These are phyloP conservation scores for Corynorhinus townsendii DNA, from an alignment of 2,113 vertebrate species.

Conservation along the genomic window DNA sequence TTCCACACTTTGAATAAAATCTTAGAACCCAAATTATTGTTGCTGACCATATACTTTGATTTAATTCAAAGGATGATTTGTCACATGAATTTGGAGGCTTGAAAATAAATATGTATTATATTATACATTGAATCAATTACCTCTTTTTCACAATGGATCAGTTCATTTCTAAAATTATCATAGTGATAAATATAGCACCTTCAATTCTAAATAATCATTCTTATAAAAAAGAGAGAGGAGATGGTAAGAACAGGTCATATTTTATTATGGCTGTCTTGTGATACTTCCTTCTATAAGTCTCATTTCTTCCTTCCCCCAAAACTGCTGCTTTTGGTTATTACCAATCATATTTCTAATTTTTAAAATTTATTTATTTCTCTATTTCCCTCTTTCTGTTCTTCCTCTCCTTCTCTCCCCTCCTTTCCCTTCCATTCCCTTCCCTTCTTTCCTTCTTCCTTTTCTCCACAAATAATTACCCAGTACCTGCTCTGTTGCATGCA, in stretches of 20 bases:
- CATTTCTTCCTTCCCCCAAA: not conserved
- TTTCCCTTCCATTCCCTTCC: accelerated
- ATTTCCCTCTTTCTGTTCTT: not conserved
- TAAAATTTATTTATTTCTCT: not conserved
- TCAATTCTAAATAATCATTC: slow-evolving; percentile 13
- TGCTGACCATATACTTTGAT: not conserved
- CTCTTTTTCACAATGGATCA: not conserved
- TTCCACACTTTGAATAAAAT: slow-evolving; percentile 27
- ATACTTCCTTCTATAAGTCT: not conserved
- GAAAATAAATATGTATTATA: slow-evolving; percentile 30
- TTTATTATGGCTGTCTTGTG: slow-evolving; percentile 11
- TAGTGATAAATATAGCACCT: not conserved
- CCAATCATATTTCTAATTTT: not conserved
- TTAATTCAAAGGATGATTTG: slow-evolving; percentile 31
- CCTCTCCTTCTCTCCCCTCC: accelerated
- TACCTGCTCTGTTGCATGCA: not conserved
- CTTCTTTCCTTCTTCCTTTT: not conserved
- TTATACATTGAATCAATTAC: slow-evolving; percentile 3
- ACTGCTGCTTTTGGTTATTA: not conserved
- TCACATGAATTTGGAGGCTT: not conserved
- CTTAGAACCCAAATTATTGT: not conserved
- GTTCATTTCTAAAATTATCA: not conserved
- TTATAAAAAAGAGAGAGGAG: not conserved
- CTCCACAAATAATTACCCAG: not conserved
- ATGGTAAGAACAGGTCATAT: not conserved